Evolutionary conservation across 2,888 invertebrate genomes (phyloP), one percentile per base, ranked within the genome.

Genomic region (Sisyra terminalis): DNA sequence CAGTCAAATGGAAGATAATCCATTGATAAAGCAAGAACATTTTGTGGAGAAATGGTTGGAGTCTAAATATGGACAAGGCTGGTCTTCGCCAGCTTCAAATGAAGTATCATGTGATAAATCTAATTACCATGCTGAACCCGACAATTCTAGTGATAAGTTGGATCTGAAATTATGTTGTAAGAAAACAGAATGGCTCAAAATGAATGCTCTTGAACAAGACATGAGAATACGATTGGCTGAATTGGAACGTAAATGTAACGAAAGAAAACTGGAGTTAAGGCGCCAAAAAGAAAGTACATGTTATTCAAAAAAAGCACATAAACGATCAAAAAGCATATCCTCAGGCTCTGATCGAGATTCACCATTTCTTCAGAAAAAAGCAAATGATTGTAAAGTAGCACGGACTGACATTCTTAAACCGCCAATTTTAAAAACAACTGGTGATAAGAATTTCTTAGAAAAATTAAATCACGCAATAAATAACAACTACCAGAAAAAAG

Each of bases 181-280:
- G 7, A 45, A 46, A 13, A 47, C 55, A 38, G 59, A 58, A 9
- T 60, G 62, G 56, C 56, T 64, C 2, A 62, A 61, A 30, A 80
- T 82, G 57, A 77, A 75, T 55, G 76, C 79, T 2, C 75, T 81
- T 62, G 87, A 88, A 57, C 66, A 81, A 52, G 81, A 85, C 52
- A 86, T 89, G 83, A 70, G 86, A 32, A 74, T 79, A 61, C 73
- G 78, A 44, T 58, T 90, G 46, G 83, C 85, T 15, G 86, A 88
- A 41, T 66, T 90, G 18, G 84, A 88, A 53, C 69, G 80, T 17
- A 78, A 84, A 54, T 84, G 86, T 55, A 76, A 77, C 47, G 87
- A 89, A 56, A 86, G 86, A 56, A 82, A 87, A 55, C 76, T 76
- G 24, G 85, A 89, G 59, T 64, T 84, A 34, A 71, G 72, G 15